Conservation (phyloP, 2,797 vertebrate species). For the Zenarchopterus dispar region DNA sequence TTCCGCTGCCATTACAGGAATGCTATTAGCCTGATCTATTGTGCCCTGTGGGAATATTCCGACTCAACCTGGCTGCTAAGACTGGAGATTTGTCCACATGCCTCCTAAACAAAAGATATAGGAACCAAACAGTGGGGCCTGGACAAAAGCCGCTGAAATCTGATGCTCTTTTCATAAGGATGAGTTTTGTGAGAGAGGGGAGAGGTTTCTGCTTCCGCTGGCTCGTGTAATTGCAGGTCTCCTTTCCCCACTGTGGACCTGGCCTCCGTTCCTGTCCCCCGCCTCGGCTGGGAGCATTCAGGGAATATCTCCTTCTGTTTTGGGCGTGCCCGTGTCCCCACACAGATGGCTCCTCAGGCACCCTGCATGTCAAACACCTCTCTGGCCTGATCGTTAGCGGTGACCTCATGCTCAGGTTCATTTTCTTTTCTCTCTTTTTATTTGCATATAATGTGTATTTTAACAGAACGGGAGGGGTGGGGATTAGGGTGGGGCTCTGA, state of each 20-base stretch:
- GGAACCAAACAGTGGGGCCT: constrained; percentile 61
- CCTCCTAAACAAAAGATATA: constrained; percentile 60
- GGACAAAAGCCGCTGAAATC: constrained; percentile 68
- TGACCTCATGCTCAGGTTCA: constrained; percentile 50
- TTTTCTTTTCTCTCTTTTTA: constrained; percentile 35
- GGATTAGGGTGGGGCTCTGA: constrained; percentile 21
- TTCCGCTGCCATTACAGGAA: constrained; percentile 57
- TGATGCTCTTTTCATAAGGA: constrained; percentile 64
- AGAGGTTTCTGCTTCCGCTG: constrained; percentile 54
- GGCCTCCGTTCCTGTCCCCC: constrained; percentile 59
- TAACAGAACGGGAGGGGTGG: constrained; percentile 15
- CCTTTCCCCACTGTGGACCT: constrained; percentile 50
- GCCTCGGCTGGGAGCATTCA: constrained; percentile 51
- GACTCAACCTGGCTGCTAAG: constrained; percentile 52
- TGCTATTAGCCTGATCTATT: constrained; percentile 54
- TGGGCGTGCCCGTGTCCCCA: constrained; percentile 65
- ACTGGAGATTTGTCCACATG: constrained; percentile 54
- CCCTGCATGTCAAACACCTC: constrained; percentile 43
- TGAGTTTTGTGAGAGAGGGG: constrained; percentile 43
- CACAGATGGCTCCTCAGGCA: constrained; percentile 65
- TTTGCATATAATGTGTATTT: constrained; percentile 54
- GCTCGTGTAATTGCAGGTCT: constrained; percentile 67
- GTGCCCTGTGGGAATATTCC: constrained; percentile 65
- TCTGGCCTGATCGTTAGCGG: constrained; percentile 36
- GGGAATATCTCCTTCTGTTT: constrained; percentile 74